Percentiles rank a stretch among this genome's conserved stretches.
phyloP scores from a whole-genome alignment of 2,888 invertebrate species.

The Oscheius sp. region DNA sequence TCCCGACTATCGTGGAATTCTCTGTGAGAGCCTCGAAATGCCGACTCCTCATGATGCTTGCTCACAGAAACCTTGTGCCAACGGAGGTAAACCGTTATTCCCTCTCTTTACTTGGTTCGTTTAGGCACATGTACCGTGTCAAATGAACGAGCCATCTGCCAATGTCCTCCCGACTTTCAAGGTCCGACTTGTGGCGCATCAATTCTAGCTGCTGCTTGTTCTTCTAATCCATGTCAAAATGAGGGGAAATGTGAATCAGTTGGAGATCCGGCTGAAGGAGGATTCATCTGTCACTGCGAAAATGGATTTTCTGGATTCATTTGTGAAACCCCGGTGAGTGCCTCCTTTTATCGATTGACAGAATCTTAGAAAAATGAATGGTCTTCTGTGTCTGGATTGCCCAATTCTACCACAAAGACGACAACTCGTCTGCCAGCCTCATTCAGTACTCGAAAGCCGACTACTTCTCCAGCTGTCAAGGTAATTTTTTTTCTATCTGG shows the following conservation, averaged over 20 bases:
- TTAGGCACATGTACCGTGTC: conserved; percentile 26
- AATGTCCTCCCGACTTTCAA: conserved; percentile 25
- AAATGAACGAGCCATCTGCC: conserved; percentile 12
- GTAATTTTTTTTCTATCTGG: background rate
- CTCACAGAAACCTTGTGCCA: conserved; percentile 24
- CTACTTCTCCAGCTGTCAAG: background rate
- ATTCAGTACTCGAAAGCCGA: no score
- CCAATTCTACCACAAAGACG: background rate
- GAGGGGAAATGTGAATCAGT: conserved; percentile 31
- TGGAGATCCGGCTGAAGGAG: conserved; percentile 36
- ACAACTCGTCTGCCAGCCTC: background rate
- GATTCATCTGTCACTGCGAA: conserved; percentile 54
- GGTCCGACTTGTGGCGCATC: conserved; percentile 33
- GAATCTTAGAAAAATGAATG: background rate
- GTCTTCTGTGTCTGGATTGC: background rate
- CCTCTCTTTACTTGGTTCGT: background rate
- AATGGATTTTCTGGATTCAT: conserved; percentile 52
- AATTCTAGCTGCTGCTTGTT: conserved; percentile 7
- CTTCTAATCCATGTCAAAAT: conserved; percentile 36
- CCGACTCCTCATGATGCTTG: conserved; percentile 5
- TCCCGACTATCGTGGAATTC: conserved; percentile 52
- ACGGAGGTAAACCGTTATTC: conserved; percentile 21
- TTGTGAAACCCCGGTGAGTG: conserved; percentile 45
- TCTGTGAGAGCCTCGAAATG: conserved; percentile 52
- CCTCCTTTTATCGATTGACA: no score